Conservation (phyloP, 64 coral and sea anemone species). For the Dendrophyllia cribrosa region DNA sequence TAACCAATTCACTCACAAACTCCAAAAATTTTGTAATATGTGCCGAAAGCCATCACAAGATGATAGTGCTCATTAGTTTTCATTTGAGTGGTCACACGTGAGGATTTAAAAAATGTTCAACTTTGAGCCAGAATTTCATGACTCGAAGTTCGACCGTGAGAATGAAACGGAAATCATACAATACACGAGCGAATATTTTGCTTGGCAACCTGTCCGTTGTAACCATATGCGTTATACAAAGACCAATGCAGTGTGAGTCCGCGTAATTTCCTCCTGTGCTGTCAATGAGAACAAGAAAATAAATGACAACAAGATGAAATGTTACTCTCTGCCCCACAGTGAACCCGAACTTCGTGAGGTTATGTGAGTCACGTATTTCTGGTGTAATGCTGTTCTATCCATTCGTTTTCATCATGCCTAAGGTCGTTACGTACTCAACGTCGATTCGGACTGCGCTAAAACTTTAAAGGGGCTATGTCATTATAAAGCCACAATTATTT, state of each 20-base stretch:
- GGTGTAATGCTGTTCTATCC: no score
- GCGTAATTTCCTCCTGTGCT: conserved; percentile 20
- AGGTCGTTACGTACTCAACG: no score
- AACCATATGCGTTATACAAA: conserved; percentile 2
- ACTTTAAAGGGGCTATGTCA: no score
- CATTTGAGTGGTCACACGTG: not conserved
- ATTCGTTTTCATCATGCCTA: no score
- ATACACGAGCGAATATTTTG: conserved; percentile 5
- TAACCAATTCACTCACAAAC: no score
- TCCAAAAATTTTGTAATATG: not conserved
- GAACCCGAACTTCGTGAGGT: no score
- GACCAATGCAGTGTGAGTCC: conserved; percentile 30
- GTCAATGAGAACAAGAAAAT: not conserved
- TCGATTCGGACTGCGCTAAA: no score
- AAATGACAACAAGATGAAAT: not conserved
- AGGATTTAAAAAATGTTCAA: not conserved
- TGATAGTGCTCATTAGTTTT: not conserved
- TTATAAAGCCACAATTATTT: no score
- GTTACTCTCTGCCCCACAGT: not conserved
- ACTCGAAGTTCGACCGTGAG: not conserved
- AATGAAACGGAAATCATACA: not conserved
- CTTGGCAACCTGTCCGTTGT: conserved; percentile 1
- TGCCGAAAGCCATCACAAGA: no score
- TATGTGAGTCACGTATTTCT: no score
- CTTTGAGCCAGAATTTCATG: not conserved